Percentiles rank a stretch among this genome's conserved stretches.
phyloP scores from a whole-genome alignment of 2,113 vertebrate genomes.

The Neolamprologus tretocephalus region DNA sequence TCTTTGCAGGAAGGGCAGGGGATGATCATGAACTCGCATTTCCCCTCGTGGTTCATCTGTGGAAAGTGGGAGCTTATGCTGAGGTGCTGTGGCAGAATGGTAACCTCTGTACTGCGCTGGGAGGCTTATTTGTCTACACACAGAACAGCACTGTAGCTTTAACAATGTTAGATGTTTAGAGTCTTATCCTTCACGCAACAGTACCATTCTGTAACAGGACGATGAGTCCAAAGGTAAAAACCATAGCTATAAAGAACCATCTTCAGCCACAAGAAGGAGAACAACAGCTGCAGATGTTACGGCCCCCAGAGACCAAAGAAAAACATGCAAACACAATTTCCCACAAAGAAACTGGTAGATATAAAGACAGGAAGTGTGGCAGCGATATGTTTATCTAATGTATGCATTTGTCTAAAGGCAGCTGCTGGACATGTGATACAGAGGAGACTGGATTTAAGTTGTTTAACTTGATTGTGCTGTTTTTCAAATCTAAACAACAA shows the following conservation, averaged over 20 bases:
- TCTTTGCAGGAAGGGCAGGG: conserved; percentile 74
- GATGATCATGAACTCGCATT: conserved; percentile 73
- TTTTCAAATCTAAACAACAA: not conserved
- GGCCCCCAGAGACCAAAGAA: not conserved
- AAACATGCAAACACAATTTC: not conserved
- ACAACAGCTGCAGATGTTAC: not conserved
- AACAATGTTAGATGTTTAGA: not conserved
- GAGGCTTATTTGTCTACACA: not conserved
- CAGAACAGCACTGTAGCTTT: not conserved
- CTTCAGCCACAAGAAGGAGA: not conserved
- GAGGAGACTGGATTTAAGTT: not conserved
- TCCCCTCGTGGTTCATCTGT: conserved; percentile 72
- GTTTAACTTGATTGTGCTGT: not conserved
- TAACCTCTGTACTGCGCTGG: not conserved
- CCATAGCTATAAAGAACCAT: not conserved
- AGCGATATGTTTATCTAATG: not conserved
- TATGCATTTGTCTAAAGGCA: not conserved
- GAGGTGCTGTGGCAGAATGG: not conserved
- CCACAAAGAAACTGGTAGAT: not conserved
- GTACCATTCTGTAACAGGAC: not conserved
- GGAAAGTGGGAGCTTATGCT: not conserved
- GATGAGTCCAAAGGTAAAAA: not conserved
- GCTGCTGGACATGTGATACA: not conserved
- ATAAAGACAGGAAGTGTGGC: not conserved
- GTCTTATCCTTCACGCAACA: not conserved